Percentiles rank a stretch among this genome's conserved stretches.
phyloP scores from a whole-genome alignment of 2,113 vertebrate genomes.

The Theristicus caerulescens region DNA sequence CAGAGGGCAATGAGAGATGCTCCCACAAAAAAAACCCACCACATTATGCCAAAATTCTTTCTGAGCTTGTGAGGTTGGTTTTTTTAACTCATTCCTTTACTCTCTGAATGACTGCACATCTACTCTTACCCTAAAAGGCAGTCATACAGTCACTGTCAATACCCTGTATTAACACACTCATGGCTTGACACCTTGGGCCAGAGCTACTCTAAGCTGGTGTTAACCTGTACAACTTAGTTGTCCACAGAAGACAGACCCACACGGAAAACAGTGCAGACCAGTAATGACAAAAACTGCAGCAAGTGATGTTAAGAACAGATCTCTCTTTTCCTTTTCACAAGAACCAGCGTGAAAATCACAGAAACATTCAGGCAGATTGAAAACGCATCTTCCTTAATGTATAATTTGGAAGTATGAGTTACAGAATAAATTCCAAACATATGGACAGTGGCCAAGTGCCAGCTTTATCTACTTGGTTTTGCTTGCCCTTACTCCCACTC shows the following conservation, averaged over 20 bases:
- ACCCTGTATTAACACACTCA: too few species aligned
- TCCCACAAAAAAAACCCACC: too few species aligned
- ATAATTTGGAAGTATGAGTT: not conserved
- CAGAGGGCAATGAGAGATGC: not conserved
- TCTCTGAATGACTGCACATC: too few species aligned
- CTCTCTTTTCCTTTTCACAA: not conserved
- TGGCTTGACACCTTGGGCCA: too few species aligned
- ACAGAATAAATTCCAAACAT: not conserved
- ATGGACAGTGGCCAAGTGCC: not conserved
- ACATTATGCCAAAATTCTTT: too few species aligned
- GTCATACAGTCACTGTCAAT: too few species aligned
- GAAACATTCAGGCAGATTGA: not conserved
- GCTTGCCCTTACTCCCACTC: too few species aligned
- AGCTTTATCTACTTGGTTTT: not conserved
- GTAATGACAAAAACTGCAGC: not conserved
- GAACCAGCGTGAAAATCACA: not conserved
- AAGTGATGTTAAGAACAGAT: not conserved
- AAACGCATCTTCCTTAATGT: not conserved
- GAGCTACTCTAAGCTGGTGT: not conserved
- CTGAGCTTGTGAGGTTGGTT: too few species aligned
- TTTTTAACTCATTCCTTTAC: too few species aligned
- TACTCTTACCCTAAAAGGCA: too few species aligned
- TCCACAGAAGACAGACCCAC: not conserved
- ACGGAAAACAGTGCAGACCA: rapidly evolving
- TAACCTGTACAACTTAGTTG: not conserved